Evolutionary conservation across 2,888 invertebrate species (phyloP).

Genomic region (Eucera pruinosa): DNA sequence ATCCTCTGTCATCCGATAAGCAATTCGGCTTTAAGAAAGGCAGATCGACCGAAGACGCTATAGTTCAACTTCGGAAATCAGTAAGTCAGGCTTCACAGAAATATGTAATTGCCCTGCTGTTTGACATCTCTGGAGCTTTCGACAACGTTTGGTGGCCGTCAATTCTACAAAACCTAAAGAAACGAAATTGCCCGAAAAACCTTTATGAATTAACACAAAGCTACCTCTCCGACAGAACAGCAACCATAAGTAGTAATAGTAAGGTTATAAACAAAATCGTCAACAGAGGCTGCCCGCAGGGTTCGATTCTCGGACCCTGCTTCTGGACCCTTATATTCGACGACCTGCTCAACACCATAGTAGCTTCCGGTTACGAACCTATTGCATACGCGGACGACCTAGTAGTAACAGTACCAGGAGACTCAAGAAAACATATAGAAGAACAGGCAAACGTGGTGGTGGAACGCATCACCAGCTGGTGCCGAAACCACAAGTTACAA

Average conservation of each 20-base stretch:
- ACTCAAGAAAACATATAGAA: slow-evolving; percentile 27
- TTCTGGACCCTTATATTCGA: slow-evolving; percentile 43
- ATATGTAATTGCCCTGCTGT: too few species aligned
- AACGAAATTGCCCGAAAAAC: neutral
- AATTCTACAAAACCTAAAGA: neutral
- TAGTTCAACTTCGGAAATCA: neutral
- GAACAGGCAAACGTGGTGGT: slow-evolving; percentile 2
- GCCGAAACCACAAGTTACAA: too few species aligned
- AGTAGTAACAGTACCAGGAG: slow-evolving; percentile 44
- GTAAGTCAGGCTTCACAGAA: too few species aligned
- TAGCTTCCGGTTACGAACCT: neutral
- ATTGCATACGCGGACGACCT: too few species aligned
- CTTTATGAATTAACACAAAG: neutral
- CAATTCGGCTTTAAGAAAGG: slow-evolving; percentile 19
- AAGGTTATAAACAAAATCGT: too few species aligned
- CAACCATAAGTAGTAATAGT: neutral
- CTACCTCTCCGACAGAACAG: too few species aligned
- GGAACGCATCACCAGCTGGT: too few species aligned
- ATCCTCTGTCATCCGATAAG: neutral
- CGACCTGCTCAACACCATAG: neutral
- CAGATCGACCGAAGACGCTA: neutral
- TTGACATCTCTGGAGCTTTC: too few species aligned
- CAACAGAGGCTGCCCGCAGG: slow-evolving; percentile 62
- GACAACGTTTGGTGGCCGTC: neutral
- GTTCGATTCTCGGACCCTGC: slow-evolving; percentile 43